Conservation (phyloP, 1,140 invertebrate species). For the Orchestia grillus region DNA sequence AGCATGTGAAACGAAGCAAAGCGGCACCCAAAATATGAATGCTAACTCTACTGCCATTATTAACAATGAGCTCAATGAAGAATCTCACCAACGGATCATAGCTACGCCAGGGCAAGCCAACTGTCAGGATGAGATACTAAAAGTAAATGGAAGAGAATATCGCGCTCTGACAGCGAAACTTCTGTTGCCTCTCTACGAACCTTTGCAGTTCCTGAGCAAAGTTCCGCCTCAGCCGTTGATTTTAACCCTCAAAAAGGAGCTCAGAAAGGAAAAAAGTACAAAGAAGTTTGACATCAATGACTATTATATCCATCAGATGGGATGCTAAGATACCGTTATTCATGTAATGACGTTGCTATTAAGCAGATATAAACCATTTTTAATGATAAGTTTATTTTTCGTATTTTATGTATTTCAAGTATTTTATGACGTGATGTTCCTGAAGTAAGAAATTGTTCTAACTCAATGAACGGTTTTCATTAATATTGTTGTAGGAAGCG, state of each 20-base stretch:
- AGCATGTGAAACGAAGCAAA: not conserved
- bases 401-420: not conserved
- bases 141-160: constrained; percentile 2
- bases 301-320: constrained; percentile 27
- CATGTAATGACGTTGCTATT: not conserved
- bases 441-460: not conserved
- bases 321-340: not conserved
- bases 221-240: constrained; percentile 24
- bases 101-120: not conserved
- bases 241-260: not conserved
- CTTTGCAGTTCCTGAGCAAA: not conserved
- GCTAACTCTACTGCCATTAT: not conserved
- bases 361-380: not conserved
- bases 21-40: not conserved
- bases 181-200: not conserved
- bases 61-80: not conserved
- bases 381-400: not conserved
- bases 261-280: not conserved
- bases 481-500: not conserved
- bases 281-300: not conserved
- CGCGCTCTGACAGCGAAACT: not conserved
- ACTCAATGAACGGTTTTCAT: not conserved
- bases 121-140: not conserved
- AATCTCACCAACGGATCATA: not conserved
- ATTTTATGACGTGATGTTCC: not conserved